These are phyloP conservation scores for Argyresthia albistria DNA, from an alignment of 2,888 invertebrate species.

Conservation along the genomic window DNA sequence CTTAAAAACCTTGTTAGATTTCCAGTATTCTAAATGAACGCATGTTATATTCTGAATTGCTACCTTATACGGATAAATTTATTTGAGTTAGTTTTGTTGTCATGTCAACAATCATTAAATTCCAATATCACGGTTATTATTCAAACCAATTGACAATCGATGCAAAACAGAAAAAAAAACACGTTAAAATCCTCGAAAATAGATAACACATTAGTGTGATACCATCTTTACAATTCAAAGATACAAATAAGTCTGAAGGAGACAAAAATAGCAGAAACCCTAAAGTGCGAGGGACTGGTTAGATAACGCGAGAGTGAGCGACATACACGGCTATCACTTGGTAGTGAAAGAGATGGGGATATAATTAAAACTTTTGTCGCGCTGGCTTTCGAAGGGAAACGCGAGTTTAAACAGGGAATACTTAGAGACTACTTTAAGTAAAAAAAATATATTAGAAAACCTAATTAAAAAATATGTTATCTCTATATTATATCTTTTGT, in stretches of 20 bases:
- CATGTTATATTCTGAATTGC: too few species aligned
- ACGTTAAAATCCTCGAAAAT: background rate
- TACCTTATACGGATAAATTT: too few species aligned
- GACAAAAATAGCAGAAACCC: constrained; percentile 1
- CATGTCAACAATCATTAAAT: too few species aligned
- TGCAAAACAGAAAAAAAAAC: background rate
- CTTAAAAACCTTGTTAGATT: too few species aligned
- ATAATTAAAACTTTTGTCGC: constrained; percentile 72
- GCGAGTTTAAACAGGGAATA: constrained; percentile 25
- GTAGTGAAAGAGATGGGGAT: constrained; percentile 38
- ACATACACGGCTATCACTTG: constrained; percentile 10
- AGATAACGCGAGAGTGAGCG: constrained; percentile 21
- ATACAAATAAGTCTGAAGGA: constrained; percentile 1
- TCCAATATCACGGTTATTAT: too few species aligned
- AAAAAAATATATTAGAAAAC: background rate
- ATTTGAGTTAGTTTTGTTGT: too few species aligned
- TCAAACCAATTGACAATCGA: background rate
- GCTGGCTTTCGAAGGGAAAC: constrained; percentile 60
- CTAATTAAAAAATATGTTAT: background rate
- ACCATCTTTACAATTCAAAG: constrained; percentile 7
- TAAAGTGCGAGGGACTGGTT: constrained; percentile 3
- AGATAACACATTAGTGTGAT: constrained; percentile 1
- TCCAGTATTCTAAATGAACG: too few species aligned
- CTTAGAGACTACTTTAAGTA: constrained; percentile 17
- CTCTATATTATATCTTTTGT: background rate